phyloP scores from a whole-genome alignment of 2,797 vertebrate species.

The Malurus leucopterus region DNA sequence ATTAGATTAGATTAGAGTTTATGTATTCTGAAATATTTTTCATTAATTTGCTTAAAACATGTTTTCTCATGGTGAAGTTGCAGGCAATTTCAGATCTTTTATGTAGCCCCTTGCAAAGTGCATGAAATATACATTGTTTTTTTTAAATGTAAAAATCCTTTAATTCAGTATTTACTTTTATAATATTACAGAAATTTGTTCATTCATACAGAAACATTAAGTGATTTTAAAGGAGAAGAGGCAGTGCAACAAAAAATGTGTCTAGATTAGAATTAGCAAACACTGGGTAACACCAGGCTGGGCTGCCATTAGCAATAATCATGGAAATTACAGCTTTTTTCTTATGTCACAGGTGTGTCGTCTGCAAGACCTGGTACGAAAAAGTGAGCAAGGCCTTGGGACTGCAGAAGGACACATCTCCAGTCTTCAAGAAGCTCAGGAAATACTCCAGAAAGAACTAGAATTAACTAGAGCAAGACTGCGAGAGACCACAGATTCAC shows the following conservation, averaged over 20 bases:
- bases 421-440: constrained; percentile 90
- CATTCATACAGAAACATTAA: background rate
- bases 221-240: background rate
- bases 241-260: background rate
- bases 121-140: background rate
- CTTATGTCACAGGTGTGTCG: constrained; percentile 74
- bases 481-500: constrained; percentile 89
- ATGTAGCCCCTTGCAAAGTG: background rate
- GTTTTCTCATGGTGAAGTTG: background rate
- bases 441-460: constrained; percentile 91
- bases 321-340: background rate
- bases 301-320: background rate
- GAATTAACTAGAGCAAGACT: constrained; percentile 87
- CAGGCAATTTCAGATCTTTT: background rate
- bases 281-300: background rate
- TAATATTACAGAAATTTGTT: background rate
- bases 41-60: background rate
- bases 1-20: background rate
- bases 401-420: constrained; percentile 89
- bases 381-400: constrained; percentile 87
- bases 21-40: background rate
- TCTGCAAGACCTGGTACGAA: constrained; percentile 85
- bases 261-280: background rate
- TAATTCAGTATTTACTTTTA: background rate
- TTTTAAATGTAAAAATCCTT: background rate